Evolutionary conservation across 2,113 vertebrate species (phyloP), one percentile per base, ranked within the genome.

Genomic region (Neolamprologus variostigma): DNA sequence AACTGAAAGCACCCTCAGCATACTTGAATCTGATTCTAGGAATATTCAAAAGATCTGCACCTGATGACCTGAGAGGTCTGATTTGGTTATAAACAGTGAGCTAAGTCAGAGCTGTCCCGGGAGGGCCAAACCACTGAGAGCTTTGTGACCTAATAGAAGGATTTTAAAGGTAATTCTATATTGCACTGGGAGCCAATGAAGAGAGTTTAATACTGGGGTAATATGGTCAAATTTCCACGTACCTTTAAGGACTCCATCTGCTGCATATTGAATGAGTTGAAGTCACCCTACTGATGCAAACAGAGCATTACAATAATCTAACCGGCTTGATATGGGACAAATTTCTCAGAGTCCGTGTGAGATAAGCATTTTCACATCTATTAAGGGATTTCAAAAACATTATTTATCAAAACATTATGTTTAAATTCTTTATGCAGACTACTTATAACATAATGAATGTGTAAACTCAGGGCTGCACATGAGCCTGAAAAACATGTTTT

Each of bases 401-500:
- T 26, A 45, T 45, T 42, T 37, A 35, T 35, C 61, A 9, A 1
- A 42, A 73, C 8, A 9, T 71, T 10, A 10, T 26, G 40, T 45
- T 73, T 73, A 45, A 3, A 45, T 73, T 26, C 13, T 45, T 26
- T 4, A 73, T 7, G 68, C 40, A 73, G 40, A 45, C 68, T 26
- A 45, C 40, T 73, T 45, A 45, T 26, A 16, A 45, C 40, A 45
- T 9, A 73, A 45, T 73, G 21, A 73, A 73, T 40, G 13, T 16
- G 13, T 45, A 26, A 42, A 71, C 37, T 0, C 66, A 7, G 3
- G n/a, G 4, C 37, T 71, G 37, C 66, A 71, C 37, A 26, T 40
- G n/a, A 71, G 66, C 12, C n/a, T 26, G 35, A 71, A 66, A 66
- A 5, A 66, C 0, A 0, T 21, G 33, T 2, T 66, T 37, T 66